Evolutionary conservation across 2,113 vertebrate genomes (phyloP), one percentile per base, ranked within the genome.

Genomic region (Rallus limicola): DNA sequence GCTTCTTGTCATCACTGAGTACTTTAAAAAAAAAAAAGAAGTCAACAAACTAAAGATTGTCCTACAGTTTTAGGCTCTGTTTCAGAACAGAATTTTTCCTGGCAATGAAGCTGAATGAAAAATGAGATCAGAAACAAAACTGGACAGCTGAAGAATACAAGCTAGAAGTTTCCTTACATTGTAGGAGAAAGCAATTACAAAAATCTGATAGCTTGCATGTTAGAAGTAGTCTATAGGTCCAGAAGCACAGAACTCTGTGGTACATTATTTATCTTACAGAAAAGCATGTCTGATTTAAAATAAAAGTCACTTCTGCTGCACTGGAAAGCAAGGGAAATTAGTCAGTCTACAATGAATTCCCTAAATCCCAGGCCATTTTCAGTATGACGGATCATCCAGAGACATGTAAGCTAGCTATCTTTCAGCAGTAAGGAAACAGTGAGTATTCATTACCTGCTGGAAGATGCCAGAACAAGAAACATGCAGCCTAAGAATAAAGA

Each of bases 381-480:
- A 74, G 28, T 17, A 52, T 8, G 5, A 60, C 33, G 60, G 12
- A 38, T 14, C 1, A 2, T 50, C 40, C n/a, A 64, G 23, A 50
- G 34, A 83, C 21, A 74, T 6, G 3, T 4, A 90, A 76, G 10
- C 36, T 40, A 68, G 31, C n/a, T 19, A 33, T 29, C 59, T 86
- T 81, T 44, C 56, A 90, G 79, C 52, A 88, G 71, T 23, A 92
- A 82, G 33, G 7, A 44, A 15, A 62, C 18, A 69, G 13, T 68
- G 93, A 82, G 69, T 90, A 96, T 72, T 90, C 85, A 87, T 40
- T 46, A 88, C n/a, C 56, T 78, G n/a, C 53, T 65, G 48, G 48
- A 92, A 78, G 29, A 86, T 44, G 20, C 26, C 58, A 88, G 48
- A 90, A 81, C 18, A 84, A 52, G 33, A 44, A 95, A 70, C 33